Evolutionary conservation across 2,797 vertebrate genomes (phyloP).

Genomic region (Poeciliopsis infans): DNA sequence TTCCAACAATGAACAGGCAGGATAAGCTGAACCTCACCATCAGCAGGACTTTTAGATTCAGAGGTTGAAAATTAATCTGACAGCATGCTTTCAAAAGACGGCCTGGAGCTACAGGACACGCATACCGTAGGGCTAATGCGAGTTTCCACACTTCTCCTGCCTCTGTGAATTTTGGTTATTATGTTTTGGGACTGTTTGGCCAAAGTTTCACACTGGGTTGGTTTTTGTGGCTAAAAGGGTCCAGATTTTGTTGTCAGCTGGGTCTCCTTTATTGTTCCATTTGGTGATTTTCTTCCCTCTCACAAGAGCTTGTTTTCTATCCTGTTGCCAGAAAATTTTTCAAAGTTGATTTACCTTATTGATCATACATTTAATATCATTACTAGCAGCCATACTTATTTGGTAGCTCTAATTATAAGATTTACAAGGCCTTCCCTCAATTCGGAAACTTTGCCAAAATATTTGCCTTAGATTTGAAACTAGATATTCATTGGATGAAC

Average conservation of each 20-base stretch:
- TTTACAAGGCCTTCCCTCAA: background rate
- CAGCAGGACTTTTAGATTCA: slow-evolving; percentile 75
- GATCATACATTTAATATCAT: background rate
- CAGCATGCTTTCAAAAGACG: slow-evolving; percentile 71
- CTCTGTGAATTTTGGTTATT: slow-evolving; percentile 59
- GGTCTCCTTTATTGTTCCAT: slow-evolving; percentile 22
- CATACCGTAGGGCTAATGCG: slow-evolving; percentile 55
- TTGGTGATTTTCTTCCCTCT: slow-evolving; percentile 8
- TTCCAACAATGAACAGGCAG: slow-evolving; percentile 64
- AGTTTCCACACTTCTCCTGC: slow-evolving; percentile 56
- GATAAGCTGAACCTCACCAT: slow-evolving; percentile 67
- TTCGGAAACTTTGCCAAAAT: background rate
- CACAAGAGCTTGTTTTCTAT: slow-evolving; percentile 6
- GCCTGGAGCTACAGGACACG: slow-evolving; percentile 71
- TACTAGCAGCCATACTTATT: background rate
- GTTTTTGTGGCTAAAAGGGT: slow-evolving; percentile 50
- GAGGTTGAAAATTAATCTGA: slow-evolving; percentile 77
- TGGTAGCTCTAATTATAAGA: background rate
- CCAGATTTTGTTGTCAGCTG: slow-evolving; percentile 36
- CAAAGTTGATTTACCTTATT: slow-evolving; percentile 12
- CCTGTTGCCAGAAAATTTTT: slow-evolving; percentile 8
- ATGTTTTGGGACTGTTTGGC: slow-evolving; percentile 57
- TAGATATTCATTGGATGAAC: background rate
- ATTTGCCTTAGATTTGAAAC: background rate
- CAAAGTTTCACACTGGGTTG: slow-evolving; percentile 57